Percentiles rank a stretch among this genome's conserved stretches.
Conservation (phyloP, 2,888 invertebrate genomes). For the Dasysyrphus tricinctus region DNA sequence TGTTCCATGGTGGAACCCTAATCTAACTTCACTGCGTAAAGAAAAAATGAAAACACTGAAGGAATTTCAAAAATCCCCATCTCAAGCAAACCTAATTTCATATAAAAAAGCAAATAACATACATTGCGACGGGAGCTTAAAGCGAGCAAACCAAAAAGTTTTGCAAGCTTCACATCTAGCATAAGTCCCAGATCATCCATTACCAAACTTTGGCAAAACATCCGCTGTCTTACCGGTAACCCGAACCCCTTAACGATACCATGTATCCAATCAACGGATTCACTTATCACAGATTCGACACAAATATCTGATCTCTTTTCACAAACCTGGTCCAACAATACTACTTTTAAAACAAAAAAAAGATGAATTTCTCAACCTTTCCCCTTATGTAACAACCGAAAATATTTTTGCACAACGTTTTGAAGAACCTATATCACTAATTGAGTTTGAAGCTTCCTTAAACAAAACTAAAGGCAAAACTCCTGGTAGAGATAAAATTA, state of each 20-base stretch:
- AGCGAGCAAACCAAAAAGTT: neutral
- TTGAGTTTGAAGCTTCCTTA: neutral
- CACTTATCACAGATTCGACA: neutral
- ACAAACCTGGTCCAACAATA: neutral
- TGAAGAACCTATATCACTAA: neutral
- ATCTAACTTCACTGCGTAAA: neutral
- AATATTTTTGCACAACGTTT: neutral
- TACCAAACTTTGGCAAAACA: neutral
- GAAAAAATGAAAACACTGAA: constrained; percentile 1
- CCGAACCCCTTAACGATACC: neutral
- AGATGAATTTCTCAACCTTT: neutral
- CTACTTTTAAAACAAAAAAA: neutral
- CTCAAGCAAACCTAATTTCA: neutral
- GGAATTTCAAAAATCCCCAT: neutral
- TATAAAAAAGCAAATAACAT: neutral
- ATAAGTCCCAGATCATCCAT: neutral
- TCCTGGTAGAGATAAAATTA: neutral
- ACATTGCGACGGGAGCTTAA: neutral
- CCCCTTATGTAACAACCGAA: neutral
- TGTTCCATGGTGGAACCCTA: neutral
- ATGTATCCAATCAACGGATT: neutral
- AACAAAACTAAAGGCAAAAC: neutral
- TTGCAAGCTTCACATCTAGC: neutral
- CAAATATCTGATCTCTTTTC: neutral
- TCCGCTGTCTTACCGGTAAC: neutral